Conservation (phyloP, 2,113 vertebrate species). For the Cnemophilus loriae region DNA sequence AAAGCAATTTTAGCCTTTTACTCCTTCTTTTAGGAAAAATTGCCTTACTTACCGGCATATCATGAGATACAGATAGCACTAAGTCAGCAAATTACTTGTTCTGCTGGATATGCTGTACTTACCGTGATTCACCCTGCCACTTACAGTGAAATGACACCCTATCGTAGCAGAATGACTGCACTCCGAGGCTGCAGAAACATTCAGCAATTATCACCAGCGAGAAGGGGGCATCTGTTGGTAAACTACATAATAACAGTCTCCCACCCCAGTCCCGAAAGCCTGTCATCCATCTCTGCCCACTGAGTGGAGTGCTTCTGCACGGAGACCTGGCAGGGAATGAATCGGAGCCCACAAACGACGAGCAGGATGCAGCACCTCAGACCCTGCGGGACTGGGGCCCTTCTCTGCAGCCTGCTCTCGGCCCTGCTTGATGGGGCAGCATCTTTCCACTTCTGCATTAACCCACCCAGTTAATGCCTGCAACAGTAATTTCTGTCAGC, state of each 20-base stretch:
- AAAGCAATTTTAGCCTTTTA: constrained; percentile 30
- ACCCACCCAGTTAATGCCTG: neutral
- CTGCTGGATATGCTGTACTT: neutral
- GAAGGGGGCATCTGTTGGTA: neutral
- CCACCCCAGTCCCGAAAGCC: neutral
- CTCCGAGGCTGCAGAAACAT: neutral
- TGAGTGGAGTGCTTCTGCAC: neutral
- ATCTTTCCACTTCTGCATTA: neutral
- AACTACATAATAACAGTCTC: neutral
- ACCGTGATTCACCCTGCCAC: constrained; percentile 29
- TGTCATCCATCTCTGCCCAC: neutral
- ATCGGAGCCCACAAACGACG: neutral
- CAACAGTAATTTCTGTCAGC: neutral
- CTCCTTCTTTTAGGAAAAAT: constrained; percentile 5
- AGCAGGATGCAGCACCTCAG: neutral
- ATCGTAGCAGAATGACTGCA: neutral
- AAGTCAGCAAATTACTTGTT: constrained; percentile 52
- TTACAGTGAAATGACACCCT: neutral
- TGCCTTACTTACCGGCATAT: constrained; percentile 7
- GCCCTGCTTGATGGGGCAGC: neutral
- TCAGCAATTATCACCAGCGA: neutral
- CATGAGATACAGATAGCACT: constrained; percentile 1
- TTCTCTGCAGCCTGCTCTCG: neutral
- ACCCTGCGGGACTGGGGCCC: neutral
- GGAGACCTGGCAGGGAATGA: neutral